Evolutionary conservation across 1,140 invertebrate species (phyloP), one percentile per base, ranked within the genome.

Genomic region (Pentalonia nigronervosa): DNA sequence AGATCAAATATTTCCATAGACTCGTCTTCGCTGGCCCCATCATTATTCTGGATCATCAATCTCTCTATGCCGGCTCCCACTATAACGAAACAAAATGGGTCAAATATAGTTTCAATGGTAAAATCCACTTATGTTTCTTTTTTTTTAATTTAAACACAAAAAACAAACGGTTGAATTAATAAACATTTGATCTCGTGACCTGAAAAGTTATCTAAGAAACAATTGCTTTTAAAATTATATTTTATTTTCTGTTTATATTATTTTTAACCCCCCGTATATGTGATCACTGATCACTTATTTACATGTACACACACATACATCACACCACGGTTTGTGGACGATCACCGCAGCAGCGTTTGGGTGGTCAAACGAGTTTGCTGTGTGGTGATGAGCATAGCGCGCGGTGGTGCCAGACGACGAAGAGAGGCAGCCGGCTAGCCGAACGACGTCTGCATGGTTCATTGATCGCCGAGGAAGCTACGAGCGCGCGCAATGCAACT

Each of bases 401-500:
- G 90, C 90, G 90, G 89, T 60, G 47, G n/a, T 48, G 45, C 53
- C 60, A 48, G 47, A 48, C 67, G 45, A 53, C 47, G n/a, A 41
- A n/a, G 34, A 47, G 76, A 48, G 90, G 67, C 23, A 53, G 90
- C 41, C 48, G 47, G 67, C 67, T 23, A 50, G 67, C n/a, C 90
- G 90, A 50, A 20, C 67, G 47, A 83, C 20, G 90, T 92, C 90
- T 76, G 90, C 90, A 81, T 91, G 90, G 91, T 93, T 93, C 91
- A 93, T 93, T 93, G 91, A 93, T 93, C 91, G 91, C 91, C 34
- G 23, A 92, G 81, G 67, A 93, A 93, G 91, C 36, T 50, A 93
- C 20, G 81, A 84, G 81, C 91, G 91, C 91, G 91, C 91, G 91
- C 91, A 93, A 84, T 86, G 47, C 90, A 21, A 92, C 76, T 56